phyloP scores from a whole-genome alignment of 2,888 invertebrate species.

The Macrophya alboannulata region DNA sequence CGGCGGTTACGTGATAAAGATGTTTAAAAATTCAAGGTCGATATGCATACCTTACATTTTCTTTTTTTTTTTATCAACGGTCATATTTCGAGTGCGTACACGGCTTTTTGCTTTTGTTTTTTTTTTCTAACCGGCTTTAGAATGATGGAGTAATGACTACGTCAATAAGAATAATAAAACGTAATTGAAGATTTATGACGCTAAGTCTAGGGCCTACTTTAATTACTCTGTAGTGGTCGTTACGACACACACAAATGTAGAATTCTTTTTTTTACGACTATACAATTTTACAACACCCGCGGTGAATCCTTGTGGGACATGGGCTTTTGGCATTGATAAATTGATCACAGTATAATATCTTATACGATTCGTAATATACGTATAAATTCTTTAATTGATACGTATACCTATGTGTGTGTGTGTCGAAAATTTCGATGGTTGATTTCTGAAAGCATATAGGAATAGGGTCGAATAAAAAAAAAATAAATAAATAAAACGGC shows the following conservation, averaged over 20 bases:
- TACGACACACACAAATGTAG: not conserved
- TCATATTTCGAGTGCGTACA: not conserved
- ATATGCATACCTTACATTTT: not conserved
- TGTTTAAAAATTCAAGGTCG: conserved; percentile 7
- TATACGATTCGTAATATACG: too few species aligned
- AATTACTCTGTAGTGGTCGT: not conserved
- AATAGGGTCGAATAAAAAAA: not conserved
- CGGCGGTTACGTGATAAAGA: not conserved
- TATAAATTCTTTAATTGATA: not conserved
- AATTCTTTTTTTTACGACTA: not conserved
- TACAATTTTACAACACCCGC: not conserved
- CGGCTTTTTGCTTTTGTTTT: not conserved
- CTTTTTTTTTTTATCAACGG: not conserved
- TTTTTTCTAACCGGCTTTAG: not conserved
- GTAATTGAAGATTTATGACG: conserved; percentile 32
- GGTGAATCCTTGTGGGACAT: not conserved
- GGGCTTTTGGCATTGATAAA: not conserved
- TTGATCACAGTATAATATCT: not conserved
- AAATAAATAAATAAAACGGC: too few species aligned
- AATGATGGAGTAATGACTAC: conserved; percentile 20
- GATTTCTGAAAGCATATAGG: not conserved
- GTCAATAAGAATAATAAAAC: not conserved
- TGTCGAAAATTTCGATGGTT: not conserved
- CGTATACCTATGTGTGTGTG: not conserved
- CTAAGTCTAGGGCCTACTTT: not conserved